A percentile compares a stretch with the other conserved stretches of the same genome.
Evolutionary conservation across 2,113 vertebrate species (phyloP).

Genomic region (Gadus macrocephalus): DNA sequence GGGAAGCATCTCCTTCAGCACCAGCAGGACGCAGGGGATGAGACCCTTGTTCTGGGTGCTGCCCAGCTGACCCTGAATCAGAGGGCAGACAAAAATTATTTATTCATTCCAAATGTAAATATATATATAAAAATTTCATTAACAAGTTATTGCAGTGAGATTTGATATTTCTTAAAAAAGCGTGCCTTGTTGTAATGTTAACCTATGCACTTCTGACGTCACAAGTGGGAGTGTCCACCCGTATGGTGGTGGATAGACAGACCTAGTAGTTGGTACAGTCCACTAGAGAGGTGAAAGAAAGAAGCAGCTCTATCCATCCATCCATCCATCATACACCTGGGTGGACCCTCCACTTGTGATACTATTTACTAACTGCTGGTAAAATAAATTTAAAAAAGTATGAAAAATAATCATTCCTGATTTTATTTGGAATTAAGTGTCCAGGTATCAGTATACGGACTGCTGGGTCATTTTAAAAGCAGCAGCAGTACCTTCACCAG

Average conservation of each 20-base stretch:
- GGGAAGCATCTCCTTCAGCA: constrained; percentile 95
- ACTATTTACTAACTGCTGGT: background rate
- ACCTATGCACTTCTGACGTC: no score
- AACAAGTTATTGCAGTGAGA: background rate
- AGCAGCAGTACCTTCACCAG: constrained; percentile 81
- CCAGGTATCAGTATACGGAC: no score
- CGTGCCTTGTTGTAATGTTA: no score
- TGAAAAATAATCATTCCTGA: background rate
- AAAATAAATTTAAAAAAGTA: background rate
- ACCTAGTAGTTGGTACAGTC: no score
- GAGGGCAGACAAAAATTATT: background rate
- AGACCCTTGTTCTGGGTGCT: constrained; percentile 93
- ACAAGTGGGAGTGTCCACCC: no score
- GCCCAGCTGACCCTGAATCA: constrained; percentile 87
- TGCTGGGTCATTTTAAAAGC: no score
- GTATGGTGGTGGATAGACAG: no score
- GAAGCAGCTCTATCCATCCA: background rate
- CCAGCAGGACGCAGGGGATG: constrained; percentile 91
- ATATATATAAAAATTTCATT: background rate
- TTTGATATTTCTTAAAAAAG: background rate
- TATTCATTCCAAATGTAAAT: no score
- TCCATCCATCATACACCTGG: background rate
- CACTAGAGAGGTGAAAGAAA: no score
- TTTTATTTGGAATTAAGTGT: no score
- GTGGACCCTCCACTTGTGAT: background rate